Base-by-base conservation (phyloP, 2,113 vertebrate genomes). In the Lonchura striata region DNA sequence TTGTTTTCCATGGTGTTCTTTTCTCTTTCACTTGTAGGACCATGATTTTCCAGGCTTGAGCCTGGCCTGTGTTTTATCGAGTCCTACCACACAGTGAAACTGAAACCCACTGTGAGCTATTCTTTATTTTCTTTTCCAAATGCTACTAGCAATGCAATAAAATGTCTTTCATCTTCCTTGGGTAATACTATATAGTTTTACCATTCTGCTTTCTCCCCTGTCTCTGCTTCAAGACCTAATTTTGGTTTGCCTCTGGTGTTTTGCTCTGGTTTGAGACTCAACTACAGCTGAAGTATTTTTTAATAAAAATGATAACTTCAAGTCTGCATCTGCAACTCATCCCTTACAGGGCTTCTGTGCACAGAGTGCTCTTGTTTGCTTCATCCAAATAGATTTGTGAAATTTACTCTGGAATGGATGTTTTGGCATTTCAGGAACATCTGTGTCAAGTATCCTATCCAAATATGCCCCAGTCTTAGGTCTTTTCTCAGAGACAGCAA, bases 251-350 rank as follows among this genome's bases (percentile, higher is more conserved):
- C 88, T 80, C 54, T 66, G 76, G 68, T 94, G 59, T 63, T 82
- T 52, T 77, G 15, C n/a, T 79, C 84, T 86, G 63, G 37, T 82
- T 50, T 63, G 75, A 91, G 68, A 28, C 63, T 72, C 52, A 33
- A 11, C 63, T 66, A 65, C 33, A 80, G 71, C 54, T 81, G 68
- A 91, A 92, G 69, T 69, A 82, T 53, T 91, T 86, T 92, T 82
- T 85, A 82, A 91, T 91, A 88, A 84, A 77, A 95, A 63, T 71
- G 24, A 46, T 91, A 85, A 89, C 74, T 91, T 93, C 39, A 86
- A 20, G 41, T 79, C 56, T 86, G 60, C 37, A 33, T 84, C 74
- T 84, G 88, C 78, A 77, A 19, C 65, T 92, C 69, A 47, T 63
- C 60, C 49, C 23, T 78, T 79, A 50, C 52, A 61, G 53, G 59